A percentile compares a stretch with the other conserved stretches of the same genome.
Conservation (phyloP, 1,140 invertebrate species). For the Frieseomelitta varia region DNA sequence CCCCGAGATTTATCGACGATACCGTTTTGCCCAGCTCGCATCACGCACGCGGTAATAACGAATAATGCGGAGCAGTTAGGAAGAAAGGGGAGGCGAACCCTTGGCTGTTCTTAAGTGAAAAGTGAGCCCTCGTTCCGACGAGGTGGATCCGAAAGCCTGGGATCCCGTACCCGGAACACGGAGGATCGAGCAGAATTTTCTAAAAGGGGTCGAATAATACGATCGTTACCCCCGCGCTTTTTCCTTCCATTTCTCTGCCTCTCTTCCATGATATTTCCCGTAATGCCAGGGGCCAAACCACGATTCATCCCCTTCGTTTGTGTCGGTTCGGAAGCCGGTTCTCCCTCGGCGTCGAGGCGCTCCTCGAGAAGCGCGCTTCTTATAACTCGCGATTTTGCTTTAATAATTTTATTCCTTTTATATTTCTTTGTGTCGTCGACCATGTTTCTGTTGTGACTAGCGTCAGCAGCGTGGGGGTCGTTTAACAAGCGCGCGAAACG, state of each 20-base stretch:
- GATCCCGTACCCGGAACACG: conserved; percentile 61
- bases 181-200: conserved; percentile 49
- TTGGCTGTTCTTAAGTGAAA: conserved; percentile 65
- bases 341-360: too few species aligned
- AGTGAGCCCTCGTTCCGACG: conserved; percentile 66
- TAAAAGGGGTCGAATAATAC: conserved; percentile 63
- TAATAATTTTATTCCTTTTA: not conserved
- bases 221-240: conserved; percentile 53
- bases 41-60: conserved; percentile 67
- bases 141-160: conserved; percentile 57
- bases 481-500: conserved; percentile 1
- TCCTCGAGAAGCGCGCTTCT: not conserved
- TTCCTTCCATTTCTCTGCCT: conserved; percentile 49
- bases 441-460: not conserved
- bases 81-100: conserved; percentile 20
- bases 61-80: conserved; percentile 65
- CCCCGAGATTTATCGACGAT: conserved; percentile 63
- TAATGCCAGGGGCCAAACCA: not conserved
- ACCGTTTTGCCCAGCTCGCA: conserved; percentile 44
- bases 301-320: conserved; percentile 32
- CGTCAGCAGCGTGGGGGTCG: not conserved
- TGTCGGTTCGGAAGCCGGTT: conserved; percentile 28
- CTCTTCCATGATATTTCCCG: conserved; percentile 23
- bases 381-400: not conserved
- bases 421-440: not conserved